phyloP scores from a whole-genome alignment of 2,113 vertebrate genomes.

The Tylochromis polylepis region DNA sequence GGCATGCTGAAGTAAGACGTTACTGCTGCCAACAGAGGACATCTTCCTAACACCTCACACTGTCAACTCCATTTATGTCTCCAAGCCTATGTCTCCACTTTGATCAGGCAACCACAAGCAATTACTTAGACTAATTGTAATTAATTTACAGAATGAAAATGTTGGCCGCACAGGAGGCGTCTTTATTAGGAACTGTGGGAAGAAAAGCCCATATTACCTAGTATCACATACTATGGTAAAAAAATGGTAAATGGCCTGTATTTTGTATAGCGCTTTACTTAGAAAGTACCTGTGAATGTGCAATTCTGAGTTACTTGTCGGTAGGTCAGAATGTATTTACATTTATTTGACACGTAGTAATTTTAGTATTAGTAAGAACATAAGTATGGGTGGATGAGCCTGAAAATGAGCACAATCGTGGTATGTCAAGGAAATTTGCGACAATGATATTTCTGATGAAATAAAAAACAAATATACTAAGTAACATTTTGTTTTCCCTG shows the following conservation, averaged over 20 bases:
- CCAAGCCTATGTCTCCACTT: slow-evolving; percentile 17
- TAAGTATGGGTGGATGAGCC: background rate
- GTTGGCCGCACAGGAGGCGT: background rate
- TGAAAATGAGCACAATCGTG: background rate
- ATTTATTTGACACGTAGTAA: background rate
- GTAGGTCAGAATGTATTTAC: background rate
- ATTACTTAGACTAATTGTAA: slow-evolving; percentile 34
- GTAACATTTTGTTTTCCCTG: background rate
- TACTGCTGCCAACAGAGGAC: background rate
- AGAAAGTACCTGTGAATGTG: background rate
- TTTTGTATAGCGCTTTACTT: too few relatives aligned
- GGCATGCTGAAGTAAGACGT: background rate
- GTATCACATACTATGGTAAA: background rate
- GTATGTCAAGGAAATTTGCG: background rate
- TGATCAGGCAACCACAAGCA: slow-evolving; percentile 30
- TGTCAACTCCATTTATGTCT: slow-evolving; percentile 8
- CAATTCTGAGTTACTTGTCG: background rate
- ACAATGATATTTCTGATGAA: background rate
- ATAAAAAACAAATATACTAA: background rate
- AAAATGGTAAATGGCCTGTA: too few relatives aligned
- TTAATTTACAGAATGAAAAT: slow-evolving; percentile 12
- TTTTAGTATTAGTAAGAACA: background rate
- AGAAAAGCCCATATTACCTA: background rate
- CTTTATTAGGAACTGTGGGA: slow-evolving; percentile 1
- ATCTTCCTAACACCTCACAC: slow-evolving; percentile 3